Evolutionary conservation across 2,888 invertebrate genomes (phyloP).

Genomic region (Eilema depressum): DNA sequence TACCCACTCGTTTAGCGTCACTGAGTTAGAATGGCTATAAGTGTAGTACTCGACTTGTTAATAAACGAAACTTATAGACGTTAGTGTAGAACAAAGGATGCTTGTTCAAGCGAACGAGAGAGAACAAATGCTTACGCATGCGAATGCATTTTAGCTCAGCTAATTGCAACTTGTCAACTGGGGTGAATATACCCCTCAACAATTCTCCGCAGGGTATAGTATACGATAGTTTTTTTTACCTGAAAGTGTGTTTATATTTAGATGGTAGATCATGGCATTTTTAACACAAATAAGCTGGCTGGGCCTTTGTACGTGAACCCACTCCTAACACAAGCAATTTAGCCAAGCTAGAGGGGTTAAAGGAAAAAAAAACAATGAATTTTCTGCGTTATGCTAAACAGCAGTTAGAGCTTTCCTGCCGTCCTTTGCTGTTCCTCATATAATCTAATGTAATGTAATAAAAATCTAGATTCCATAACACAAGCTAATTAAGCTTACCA

Average conservation of each 20-base stretch:
- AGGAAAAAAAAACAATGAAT: too few relatives aligned
- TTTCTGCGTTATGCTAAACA: not conserved
- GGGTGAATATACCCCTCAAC: not conserved
- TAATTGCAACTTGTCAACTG: not conserved
- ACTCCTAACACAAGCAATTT: too few relatives aligned
- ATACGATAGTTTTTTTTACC: not conserved
- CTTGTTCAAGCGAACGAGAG: slow-evolving; percentile 4
- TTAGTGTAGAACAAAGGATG: not conserved
- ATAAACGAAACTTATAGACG: not conserved
- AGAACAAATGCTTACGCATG: slow-evolving; percentile 4
- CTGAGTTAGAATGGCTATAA: not conserved
- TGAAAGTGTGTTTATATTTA: not conserved
- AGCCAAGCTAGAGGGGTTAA: too few relatives aligned
- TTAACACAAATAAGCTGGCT: too few relatives aligned
- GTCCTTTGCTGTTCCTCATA: too few relatives aligned
- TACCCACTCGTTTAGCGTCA: not conserved
- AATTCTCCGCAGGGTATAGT: not conserved
- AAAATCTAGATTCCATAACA: too few relatives aligned
- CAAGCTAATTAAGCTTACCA: too few relatives aligned
- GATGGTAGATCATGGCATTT: too few relatives aligned
- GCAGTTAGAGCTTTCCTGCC: not conserved
- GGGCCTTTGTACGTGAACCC: too few relatives aligned
- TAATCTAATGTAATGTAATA: not conserved
- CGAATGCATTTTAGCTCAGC: slow-evolving; percentile 1
- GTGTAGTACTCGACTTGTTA: slow-evolving; percentile 3